phyloP scores from a whole-genome alignment of 2,888 invertebrate genomes.

The Sipha maydis region DNA sequence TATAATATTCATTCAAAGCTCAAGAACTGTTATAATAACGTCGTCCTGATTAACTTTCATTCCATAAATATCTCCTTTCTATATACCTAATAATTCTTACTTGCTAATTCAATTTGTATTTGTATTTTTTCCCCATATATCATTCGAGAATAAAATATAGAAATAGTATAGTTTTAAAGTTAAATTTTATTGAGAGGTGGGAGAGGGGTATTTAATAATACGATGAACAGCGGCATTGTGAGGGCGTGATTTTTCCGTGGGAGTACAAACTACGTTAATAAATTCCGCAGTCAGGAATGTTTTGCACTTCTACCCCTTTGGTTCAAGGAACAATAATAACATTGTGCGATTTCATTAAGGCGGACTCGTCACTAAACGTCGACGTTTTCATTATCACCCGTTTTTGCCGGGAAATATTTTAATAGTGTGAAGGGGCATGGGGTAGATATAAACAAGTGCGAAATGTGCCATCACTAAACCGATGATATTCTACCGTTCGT shows the following conservation, averaged over 20 bases:
- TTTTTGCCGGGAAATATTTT: not conserved
- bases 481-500: not conserved
- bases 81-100: not conserved
- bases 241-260: constrained; percentile 22
- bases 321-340: not conserved
- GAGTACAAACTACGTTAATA: constrained; percentile 20
- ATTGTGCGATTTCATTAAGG: not conserved
- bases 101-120: not conserved
- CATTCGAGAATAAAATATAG: not conserved
- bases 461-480: not conserved
- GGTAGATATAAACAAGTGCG: not conserved
- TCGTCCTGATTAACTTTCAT: not conserved
- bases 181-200: not conserved
- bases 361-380: not conserved
- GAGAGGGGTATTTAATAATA: not conserved
- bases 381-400: constrained; percentile 4
- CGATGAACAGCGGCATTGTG: not conserved
- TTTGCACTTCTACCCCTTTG: not conserved
- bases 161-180: not conserved
- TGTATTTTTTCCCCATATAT: not conserved
- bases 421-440: not conserved
- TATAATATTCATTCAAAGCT: not conserved
- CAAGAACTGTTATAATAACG: not conserved
- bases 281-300: constrained; percentile 23
- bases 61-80: not conserved